These are phyloP conservation scores for Tadarida brasiliensis DNA, from an alignment of 2,797 vertebrate species.

Conservation along the genomic window DNA sequence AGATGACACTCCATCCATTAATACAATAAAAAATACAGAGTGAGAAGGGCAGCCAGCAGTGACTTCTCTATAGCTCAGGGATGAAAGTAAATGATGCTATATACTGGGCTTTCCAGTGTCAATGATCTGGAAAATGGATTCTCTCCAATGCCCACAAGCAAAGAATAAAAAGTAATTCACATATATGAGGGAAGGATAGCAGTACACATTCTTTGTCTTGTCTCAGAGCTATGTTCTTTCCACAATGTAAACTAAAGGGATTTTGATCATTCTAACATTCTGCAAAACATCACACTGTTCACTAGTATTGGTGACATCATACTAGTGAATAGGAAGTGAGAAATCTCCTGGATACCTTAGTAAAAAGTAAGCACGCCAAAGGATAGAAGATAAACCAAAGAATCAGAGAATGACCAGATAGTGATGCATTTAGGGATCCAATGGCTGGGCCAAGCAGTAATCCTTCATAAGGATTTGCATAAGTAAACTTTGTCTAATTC, in stretches of 20 bases:
- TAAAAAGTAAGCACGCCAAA: constrained; percentile 11
- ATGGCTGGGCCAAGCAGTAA: neutral
- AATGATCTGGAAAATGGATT: constrained; percentile 31
- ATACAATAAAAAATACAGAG: neutral
- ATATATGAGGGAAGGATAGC: neutral
- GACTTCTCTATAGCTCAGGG: neutral
- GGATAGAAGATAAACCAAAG: neutral
- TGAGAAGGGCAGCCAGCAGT: neutral
- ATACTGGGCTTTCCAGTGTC: neutral
- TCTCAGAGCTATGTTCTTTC: constrained; percentile 27
- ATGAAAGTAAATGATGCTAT: neutral
- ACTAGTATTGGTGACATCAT: neutral
- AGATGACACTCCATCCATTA: neutral
- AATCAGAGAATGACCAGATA: neutral
- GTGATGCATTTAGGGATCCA: constrained; percentile 21
- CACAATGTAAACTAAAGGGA: constrained; percentile 13
- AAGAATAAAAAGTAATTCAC: constrained; percentile 12
- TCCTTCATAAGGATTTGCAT: neutral
- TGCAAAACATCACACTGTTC: neutral
- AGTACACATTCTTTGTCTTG: neutral
- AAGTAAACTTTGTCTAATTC: neutral
- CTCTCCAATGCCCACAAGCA: neutral
- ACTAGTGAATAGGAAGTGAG: neutral
- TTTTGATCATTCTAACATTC: constrained; percentile 48
- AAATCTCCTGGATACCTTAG: neutral